Evolutionary conservation across 37 sponge, comb jelly and placozoan genomes (phyloP), one percentile per base, ranked within the genome.

Genomic region (Axinella damicornis): DNA sequence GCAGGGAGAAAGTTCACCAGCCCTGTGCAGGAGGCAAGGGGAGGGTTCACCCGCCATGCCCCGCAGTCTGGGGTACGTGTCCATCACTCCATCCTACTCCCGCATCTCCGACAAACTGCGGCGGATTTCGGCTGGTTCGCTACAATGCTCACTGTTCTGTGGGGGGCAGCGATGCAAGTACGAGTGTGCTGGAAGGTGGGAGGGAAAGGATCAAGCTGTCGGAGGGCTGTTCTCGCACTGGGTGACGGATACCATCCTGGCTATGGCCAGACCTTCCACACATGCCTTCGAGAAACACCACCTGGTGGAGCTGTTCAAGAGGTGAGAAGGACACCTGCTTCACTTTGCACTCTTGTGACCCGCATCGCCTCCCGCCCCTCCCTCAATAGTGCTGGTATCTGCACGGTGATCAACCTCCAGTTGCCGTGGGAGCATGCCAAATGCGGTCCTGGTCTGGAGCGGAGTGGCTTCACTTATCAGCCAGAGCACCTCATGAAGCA

Each of bases 211-310:
- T 25, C 74, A 81, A 66, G 98, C 95, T 24, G 41, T 97, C 22
- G 65, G 70, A 46, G 96, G 94, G 13, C 68, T 97, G 20, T 97
- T 78, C 69, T 95, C 95, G 27, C 95, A 92, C 69, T 92, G 99
- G 99, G 95, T 98, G 32, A 98, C 97, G 27, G 92, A 89, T 77
- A 70, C 73, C 27, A 88, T 98, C 1, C 74, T 96, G 46, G 99
- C 99, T 21, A 98, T 96, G 97, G 93, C 99, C 0, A 64, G 99
- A 53, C 97, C 97, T 39, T 97, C 96, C 14, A 92, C 95, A 17
- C 53, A 40, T 0, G 69, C 90, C 27, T 89, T 98, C 57, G 65
- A 66, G 39, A 68, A 93, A 9, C 52, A 83, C 38, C 57, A 85
- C 34, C 73, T 96, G 55, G 69, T 96, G 46, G 87, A 79, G 2